Evolutionary conservation across 2,888 invertebrate species (phyloP).

Genomic region (Dermolepida albohirtum): DNA sequence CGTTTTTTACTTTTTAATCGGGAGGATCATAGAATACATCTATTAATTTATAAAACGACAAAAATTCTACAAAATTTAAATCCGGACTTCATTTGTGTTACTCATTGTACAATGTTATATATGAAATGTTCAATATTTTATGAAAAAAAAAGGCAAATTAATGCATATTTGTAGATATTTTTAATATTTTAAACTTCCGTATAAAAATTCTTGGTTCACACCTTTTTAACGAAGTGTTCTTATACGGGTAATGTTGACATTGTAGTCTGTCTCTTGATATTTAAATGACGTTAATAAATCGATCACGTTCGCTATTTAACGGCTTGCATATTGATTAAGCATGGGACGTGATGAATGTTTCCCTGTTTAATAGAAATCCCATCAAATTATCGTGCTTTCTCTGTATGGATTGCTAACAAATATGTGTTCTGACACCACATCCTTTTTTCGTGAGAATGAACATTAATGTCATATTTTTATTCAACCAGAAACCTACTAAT

Average conservation of each 20-base stretch:
- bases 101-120: too few relatives aligned
- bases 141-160: too few relatives aligned
- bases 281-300: conserved; percentile 32
- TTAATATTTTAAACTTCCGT: too few relatives aligned
- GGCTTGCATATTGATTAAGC: conserved; percentile 41
- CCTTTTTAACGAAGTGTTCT: neutral
- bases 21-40: too few relatives aligned
- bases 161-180: too few relatives aligned
- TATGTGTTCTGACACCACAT: conserved; percentile 21
- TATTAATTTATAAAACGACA: too few relatives aligned
- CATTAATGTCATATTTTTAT: conserved; percentile 40
- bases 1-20: too few relatives aligned
- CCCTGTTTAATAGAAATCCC: conserved; percentile 37
- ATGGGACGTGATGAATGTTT: conserved; percentile 39
- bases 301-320: conserved; percentile 40
- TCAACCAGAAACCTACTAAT: conserved; percentile 29
- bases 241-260: conserved; percentile 10
- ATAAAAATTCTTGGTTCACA: too few relatives aligned
- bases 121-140: too few relatives aligned
- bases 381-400: conserved; percentile 22
- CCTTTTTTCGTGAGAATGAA: conserved; percentile 35
- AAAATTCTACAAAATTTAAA: too few relatives aligned
- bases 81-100: too few relatives aligned
- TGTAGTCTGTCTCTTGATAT: conserved; percentile 13
- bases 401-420: conserved; percentile 5